Evolutionary conservation across 2,113 vertebrate genomes (phyloP), one percentile per base, ranked within the genome.

Genomic region (Thamnaconus septentrionalis): DNA sequence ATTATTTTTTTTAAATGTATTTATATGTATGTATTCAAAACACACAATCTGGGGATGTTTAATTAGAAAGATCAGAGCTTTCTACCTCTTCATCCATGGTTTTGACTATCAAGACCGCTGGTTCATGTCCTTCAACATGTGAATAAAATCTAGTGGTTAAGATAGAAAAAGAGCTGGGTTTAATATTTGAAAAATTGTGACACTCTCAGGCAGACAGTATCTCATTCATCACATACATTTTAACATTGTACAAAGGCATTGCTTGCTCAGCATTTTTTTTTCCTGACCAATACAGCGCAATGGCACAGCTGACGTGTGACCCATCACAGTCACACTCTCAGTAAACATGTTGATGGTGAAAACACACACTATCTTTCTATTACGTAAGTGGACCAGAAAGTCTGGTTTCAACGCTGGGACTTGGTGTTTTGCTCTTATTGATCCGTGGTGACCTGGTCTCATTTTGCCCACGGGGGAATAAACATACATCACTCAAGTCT

Each of bases 81-180:
- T 31, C 59, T 78, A 93, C 94, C 89, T 94, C 92, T 67, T 90
- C 91, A 56, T 91, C 84, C 40, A 77, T 64, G 1, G 93, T 94
- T 88, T 91, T 93, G 54, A 95, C 78, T 7, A 94, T 86, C 55
- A 95, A 65, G 53, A 94, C 88, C 0, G 79, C 89, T 0, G 93
- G 93, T 83, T 95, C 93, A 0, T 90, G 90, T 41, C 92, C 93
- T 81, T 93, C 93, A 47, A 93, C 89, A 44, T 85, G 80, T 0
- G 89, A 81, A 69, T 93, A 94, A 61, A 95, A 92, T 76, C 94
- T 95, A 74, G 7, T 47, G 54, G 49, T 71, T 12, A 70, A 1
- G 58, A 46, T 59, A 43, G 44, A 49, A 47, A 7, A 66, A 7
- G 3, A 18, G 0, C 1, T 39, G 12, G 46, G 50, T 43, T 12